These are phyloP conservation scores for Diacarnus erythraeanus DNA, from an alignment of 37 sponge, comb jelly and placozoan species.

Conservation along the genomic window DNA sequence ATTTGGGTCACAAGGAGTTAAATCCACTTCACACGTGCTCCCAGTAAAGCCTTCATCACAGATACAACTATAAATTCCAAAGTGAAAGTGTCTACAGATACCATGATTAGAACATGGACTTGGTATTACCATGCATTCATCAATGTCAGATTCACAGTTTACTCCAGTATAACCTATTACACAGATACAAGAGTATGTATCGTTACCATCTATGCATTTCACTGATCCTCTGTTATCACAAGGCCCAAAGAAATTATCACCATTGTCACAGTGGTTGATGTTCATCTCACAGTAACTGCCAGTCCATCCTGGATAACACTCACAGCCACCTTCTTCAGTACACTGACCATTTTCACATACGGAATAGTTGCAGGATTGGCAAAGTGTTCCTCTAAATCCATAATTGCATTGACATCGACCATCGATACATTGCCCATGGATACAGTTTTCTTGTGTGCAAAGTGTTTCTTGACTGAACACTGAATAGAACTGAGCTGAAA, in stretches of 20 bases:
- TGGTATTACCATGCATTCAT: neutral
- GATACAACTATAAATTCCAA: neutral
- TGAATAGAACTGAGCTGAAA: neutral
- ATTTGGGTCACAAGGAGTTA: neutral
- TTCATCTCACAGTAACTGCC: neutral
- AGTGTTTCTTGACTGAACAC: neutral
- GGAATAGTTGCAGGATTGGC: neutral
- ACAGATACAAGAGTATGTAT: neutral
- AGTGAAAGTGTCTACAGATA: neutral
- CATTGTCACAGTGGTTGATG: neutral
- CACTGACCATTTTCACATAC: neutral
- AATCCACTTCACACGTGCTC: neutral
- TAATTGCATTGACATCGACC: neutral
- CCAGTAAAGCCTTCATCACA: neutral
- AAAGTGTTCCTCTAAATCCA: neutral
- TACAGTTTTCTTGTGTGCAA: neutral
- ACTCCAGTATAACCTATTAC: neutral
- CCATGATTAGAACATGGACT: neutral
- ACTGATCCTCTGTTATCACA: neutral
- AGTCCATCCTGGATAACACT: neutral
- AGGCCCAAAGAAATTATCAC: neutral
- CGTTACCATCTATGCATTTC: neutral
- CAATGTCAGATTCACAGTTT: neutral
- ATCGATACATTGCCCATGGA: neutral
- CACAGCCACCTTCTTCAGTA: neutral